A percentile compares a stretch with the other conserved stretches of the same genome.
phyloP scores from a whole-genome alignment of 2,113 vertebrate species.

The Engraulis encrasicolus region DNA sequence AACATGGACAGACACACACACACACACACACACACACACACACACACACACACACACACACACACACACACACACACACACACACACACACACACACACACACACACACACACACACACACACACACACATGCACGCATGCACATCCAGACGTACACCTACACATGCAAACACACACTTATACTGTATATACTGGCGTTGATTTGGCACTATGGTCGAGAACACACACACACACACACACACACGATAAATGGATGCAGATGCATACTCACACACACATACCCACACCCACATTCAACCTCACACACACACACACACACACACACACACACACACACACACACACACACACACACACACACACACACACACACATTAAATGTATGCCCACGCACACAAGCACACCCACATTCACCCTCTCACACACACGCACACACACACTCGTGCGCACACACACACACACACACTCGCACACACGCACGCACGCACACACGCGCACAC shows the following conservation, averaged over 20 bases:
- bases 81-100: slow-evolving; percentile 4
- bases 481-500: neutral
- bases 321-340: slow-evolving; percentile 3
- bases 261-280: neutral
- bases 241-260: neutral
- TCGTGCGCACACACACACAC: neutral
- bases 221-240: slow-evolving; percentile 15
- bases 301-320: neutral
- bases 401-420: slow-evolving; percentile 1
- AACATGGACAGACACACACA: neutral
- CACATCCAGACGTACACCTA: neutral
- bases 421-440: neutral
- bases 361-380: neutral
- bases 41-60: neutral
- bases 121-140: too few species aligned
- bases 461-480: neutral
- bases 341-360: neutral
- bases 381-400: too few species aligned
- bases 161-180: neutral
- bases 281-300: neutral
- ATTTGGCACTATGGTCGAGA: too few species aligned
- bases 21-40: neutral
- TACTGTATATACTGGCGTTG: too few species aligned
- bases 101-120: neutral
- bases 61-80: neutral